A percentile compares a stretch with the other conserved stretches of the same genome.
Conservation (phyloP, 2,113 vertebrate genomes). For the Amphiprion percula region DNA sequence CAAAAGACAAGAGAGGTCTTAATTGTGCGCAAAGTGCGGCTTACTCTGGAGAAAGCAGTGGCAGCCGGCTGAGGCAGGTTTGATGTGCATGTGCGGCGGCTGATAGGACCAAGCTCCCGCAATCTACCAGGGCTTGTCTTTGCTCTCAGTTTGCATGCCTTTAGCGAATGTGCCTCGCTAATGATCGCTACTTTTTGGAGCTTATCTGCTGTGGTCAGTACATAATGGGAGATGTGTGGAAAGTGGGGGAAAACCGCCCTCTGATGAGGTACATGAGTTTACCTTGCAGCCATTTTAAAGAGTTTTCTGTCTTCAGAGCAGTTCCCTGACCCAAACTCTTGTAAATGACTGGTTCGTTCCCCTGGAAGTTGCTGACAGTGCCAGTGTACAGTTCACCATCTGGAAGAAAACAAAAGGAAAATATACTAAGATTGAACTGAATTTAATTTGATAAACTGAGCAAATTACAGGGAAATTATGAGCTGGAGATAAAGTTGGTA, state of each 20-base stretch:
- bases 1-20: slow-evolving; percentile 67
- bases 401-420: slow-evolving; percentile 74
- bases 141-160: slow-evolving; percentile 46
- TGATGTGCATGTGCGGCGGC: slow-evolving; percentile 66
- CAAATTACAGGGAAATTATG: slow-evolving; percentile 5
- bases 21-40: slow-evolving; percentile 61
- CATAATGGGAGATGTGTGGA: slow-evolving; percentile 41
- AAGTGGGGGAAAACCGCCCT: background rate
- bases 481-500: background rate
- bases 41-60: slow-evolving; percentile 31
- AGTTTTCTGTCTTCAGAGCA: slow-evolving; percentile 95
- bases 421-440: background rate
- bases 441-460: slow-evolving; percentile 22
- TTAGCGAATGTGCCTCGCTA: slow-evolving; percentile 56
- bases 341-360: slow-evolving; percentile 95
- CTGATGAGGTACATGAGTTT: slow-evolving; percentile 47
- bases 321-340: slow-evolving; percentile 92
- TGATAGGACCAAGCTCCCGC: slow-evolving; percentile 51
- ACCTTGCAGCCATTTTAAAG: slow-evolving; percentile 99
- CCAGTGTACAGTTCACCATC: slow-evolving; percentile 94
- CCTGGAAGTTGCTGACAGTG: slow-evolving; percentile 97
- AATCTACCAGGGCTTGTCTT: slow-evolving; percentile 48
- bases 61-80: slow-evolving; percentile 53
- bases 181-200: slow-evolving; percentile 59
- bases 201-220: slow-evolving; percentile 52